A percentile compares a stretch with the other conserved stretches of the same genome.
Evolutionary conservation across 2,113 vertebrate genomes (phyloP).

Genomic region (Tinamus guttatus): DNA sequence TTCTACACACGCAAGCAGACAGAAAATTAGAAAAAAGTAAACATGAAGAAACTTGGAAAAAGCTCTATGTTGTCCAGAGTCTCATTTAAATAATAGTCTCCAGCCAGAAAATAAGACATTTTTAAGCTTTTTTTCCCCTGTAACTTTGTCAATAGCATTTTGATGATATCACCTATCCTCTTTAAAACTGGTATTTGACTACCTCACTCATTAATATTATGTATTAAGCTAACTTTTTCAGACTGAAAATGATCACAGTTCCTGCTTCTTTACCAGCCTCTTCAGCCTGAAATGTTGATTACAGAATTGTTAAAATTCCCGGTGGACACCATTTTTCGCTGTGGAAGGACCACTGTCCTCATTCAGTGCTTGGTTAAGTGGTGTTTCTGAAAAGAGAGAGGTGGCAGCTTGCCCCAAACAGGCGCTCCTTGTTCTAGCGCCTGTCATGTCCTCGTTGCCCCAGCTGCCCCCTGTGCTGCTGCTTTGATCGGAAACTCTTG

Average conservation of each 20-base stretch:
- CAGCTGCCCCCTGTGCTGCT: rapidly evolving
- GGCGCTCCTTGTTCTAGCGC: rapidly evolving
- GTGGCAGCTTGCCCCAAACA: too few species aligned
- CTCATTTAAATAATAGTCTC: not conserved
- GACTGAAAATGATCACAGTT: not conserved
- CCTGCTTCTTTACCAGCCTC: not conserved
- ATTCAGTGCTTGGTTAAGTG: not conserved
- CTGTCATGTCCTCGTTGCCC: rapidly evolving
- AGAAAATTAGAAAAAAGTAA: not conserved
- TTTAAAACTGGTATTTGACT: not conserved
- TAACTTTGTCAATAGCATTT: not conserved
- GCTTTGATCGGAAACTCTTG: not conserved
- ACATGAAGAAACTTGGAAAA: not conserved
- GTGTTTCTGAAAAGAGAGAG: not conserved
- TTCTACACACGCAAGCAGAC: not conserved
- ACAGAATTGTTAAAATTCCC: not conserved
- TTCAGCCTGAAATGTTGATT: not conserved
- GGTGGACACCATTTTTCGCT: not conserved
- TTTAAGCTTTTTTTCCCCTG: not conserved
- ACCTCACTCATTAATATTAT: rapidly evolving
- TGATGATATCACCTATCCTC: not conserved
- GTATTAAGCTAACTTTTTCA: not conserved
- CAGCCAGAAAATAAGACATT: not conserved
- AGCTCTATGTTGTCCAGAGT: not conserved
- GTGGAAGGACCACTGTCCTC: not conserved